Evolutionary conservation across 2,113 vertebrate species (phyloP).

Genomic region (Channa argus): DNA sequence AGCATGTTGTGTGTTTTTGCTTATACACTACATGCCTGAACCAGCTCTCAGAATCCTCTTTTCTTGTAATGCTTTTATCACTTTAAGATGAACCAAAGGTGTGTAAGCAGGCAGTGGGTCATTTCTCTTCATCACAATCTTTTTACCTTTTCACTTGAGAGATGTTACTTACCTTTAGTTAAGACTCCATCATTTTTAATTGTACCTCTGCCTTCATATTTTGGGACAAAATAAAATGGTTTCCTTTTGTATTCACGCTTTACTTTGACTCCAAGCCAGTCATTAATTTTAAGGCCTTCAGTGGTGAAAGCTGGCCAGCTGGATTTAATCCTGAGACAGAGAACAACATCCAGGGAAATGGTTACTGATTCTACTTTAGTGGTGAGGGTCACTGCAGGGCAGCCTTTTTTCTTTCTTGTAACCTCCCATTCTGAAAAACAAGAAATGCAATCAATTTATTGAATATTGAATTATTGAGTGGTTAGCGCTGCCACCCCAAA

Average conservation of each 20-base stretch:
- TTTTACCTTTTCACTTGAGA: not conserved
- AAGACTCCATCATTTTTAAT: slow-evolving; percentile 51
- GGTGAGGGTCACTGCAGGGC: slow-evolving; percentile 88
- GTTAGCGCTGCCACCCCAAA: no score
- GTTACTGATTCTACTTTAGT: not conserved
- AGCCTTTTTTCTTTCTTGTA: slow-evolving; percentile 74
- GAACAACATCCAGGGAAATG: slow-evolving; percentile 89
- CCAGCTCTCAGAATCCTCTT: no score
- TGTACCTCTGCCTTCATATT: slow-evolving; percentile 81
- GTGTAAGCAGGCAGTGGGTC: not conserved
- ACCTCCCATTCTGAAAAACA: slow-evolving; percentile 72
- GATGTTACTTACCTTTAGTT: slow-evolving; percentile 64
- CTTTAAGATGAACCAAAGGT: not conserved
- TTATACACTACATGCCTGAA: not conserved
- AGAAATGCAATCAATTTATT: not conserved
- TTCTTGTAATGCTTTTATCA: not conserved
- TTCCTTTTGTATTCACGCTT: not conserved
- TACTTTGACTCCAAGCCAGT: slow-evolving; percentile 86
- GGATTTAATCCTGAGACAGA: slow-evolving; percentile 78
- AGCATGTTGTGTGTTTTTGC: no score
- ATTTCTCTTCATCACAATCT: not conserved
- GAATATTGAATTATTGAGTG: no score
- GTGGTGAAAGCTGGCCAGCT: slow-evolving; percentile 83
- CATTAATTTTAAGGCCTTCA: slow-evolving; percentile 75
- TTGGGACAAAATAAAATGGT: slow-evolving; percentile 87